Conservation (phyloP, 2,888 invertebrate genomes). For the Epirrita christyi region DNA sequence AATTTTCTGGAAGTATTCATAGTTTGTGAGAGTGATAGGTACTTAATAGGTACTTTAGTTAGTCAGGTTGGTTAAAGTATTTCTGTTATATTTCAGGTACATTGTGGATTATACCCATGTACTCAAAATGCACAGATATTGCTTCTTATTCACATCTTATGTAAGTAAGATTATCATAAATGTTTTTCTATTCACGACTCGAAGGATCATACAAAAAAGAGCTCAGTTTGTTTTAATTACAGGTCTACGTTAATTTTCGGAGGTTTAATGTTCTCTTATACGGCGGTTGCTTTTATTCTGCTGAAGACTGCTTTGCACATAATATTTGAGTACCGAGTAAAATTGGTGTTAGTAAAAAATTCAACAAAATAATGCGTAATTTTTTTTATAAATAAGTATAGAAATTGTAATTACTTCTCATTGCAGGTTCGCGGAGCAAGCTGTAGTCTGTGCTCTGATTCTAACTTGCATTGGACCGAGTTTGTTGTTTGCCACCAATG, state of each 20-base stretch:
- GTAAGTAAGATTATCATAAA: slow-evolving; percentile 51
- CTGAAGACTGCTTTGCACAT: slow-evolving; percentile 71
- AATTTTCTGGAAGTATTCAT: too few species aligned
- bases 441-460: slow-evolving; percentile 58
- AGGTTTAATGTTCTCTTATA: slow-evolving; percentile 67
- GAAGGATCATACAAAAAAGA: too few species aligned
- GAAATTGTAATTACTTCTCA: not conserved
- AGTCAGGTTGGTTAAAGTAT: too few species aligned
- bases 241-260: slow-evolving; percentile 68
- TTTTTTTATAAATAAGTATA: not conserved
- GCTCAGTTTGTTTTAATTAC: not conserved
- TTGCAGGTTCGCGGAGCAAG: slow-evolving; percentile 69
- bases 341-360: slow-evolving; percentile 67
- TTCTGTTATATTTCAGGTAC: slow-evolving; percentile 52
- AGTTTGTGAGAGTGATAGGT: too few species aligned
- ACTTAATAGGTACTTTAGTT: too few species aligned
- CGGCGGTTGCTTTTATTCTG: slow-evolving; percentile 60
- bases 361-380: not conserved
- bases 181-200: too few species aligned
- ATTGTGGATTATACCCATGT: slow-evolving; percentile 74
- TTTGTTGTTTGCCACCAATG: slow-evolving; percentile 61
- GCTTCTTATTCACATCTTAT: slow-evolving; percentile 63
- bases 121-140: slow-evolving; percentile 66
- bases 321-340: slow-evolving; percentile 75
- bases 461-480: slow-evolving; percentile 63